Evolutionary conservation across 2,113 vertebrate species (phyloP).

Genomic region (Pterocles gutturalis): DNA sequence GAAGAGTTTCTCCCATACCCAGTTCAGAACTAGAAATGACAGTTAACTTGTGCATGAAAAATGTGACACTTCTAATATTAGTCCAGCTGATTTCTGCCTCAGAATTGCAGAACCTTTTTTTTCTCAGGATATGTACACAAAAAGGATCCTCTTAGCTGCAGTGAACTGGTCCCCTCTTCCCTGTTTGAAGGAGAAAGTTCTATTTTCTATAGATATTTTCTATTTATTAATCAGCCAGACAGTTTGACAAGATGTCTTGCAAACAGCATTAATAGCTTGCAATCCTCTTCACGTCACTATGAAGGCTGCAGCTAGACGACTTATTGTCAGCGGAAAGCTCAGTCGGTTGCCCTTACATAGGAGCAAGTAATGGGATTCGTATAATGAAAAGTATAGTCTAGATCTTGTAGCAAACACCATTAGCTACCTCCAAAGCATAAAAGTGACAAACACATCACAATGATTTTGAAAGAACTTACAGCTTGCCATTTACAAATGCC

Average conservation of each 20-base stretch:
- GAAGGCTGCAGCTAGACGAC: background rate
- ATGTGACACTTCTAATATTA: background rate
- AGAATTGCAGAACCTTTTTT: background rate
- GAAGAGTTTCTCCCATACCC: background rate
- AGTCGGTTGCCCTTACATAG: background rate
- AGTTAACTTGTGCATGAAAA: background rate
- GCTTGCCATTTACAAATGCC: background rate
- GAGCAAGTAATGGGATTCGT: background rate
- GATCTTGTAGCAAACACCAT: background rate
- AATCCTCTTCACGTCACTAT: background rate
- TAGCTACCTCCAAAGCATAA: background rate
- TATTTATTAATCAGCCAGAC: background rate
- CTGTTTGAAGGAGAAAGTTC: background rate
- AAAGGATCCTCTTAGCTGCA: background rate
- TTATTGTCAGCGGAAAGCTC: background rate
- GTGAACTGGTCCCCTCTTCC: background rate
- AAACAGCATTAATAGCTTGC: background rate
- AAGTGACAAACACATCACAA: background rate
- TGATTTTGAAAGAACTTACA: background rate
- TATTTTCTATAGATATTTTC: background rate
- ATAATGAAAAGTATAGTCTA: background rate
- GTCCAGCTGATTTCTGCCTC: background rate
- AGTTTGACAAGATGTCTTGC: background rate
- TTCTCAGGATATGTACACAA: background rate
- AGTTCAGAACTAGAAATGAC: background rate